These are phyloP conservation scores for Esox masquinongy DNA, from an alignment of 2,797 vertebrate genomes.

Conservation along the genomic window DNA sequence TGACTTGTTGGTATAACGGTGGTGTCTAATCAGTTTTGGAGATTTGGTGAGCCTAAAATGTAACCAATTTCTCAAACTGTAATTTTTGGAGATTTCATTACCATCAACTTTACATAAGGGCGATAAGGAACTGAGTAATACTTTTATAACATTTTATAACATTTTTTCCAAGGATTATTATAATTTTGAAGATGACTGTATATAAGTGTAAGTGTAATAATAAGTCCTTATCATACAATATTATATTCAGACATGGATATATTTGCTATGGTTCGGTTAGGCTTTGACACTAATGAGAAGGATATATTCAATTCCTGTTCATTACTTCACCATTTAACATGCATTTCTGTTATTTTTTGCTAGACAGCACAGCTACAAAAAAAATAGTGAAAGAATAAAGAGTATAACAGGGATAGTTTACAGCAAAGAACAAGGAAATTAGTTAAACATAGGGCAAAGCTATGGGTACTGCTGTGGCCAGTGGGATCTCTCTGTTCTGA, in stretches of 20 bases:
- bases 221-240: not conserved
- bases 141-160: too few species aligned
- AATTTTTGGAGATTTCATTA: too few species aligned
- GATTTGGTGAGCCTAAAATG: too few species aligned
- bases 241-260: not conserved
- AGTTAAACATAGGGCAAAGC: slow-evolving; percentile 11
- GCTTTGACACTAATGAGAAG: not conserved
- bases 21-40: too few species aligned
- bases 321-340: not conserved
- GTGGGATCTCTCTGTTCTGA: slow-evolving; percentile 56
- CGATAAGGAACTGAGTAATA: too few species aligned
- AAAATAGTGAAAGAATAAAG: not conserved
- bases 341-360: not conserved
- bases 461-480: slow-evolving; percentile 61
- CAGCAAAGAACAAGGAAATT: not conserved
- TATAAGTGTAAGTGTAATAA: not conserved
- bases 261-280: not conserved
- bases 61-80: too few species aligned
- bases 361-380: not conserved
- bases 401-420: not conserved
- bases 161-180: too few species aligned
- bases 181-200: too few species aligned
- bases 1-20: too few species aligned
- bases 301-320: not conserved
- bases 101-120: too few species aligned